These are phyloP conservation scores for Nebria salina DNA, from an alignment of 2,888 invertebrate species.

Conservation along the genomic window DNA sequence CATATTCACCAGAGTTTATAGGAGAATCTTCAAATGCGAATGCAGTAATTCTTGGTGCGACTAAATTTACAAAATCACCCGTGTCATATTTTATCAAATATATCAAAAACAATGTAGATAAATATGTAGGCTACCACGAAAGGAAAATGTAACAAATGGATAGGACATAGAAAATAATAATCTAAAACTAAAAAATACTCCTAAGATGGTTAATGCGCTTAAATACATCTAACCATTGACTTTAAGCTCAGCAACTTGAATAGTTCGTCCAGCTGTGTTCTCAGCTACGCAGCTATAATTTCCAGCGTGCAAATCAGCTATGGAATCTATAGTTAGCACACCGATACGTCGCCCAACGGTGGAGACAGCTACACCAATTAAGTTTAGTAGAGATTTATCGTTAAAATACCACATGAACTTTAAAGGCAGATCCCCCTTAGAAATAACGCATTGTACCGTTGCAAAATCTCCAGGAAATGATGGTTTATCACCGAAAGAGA, in stretches of 20 bases:
- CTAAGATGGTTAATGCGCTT: neutral
- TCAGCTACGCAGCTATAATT: constrained; percentile 73
- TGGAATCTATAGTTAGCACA: constrained; percentile 62
- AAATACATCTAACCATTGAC: constrained; percentile 63
- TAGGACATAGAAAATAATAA: no score
- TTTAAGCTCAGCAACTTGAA: constrained; percentile 64
- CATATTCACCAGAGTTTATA: constrained; percentile 60
- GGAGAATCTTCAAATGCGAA: constrained; percentile 81
- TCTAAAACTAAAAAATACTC: neutral
- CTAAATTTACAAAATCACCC: constrained; percentile 54
- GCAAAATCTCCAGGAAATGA: constrained; percentile 73
- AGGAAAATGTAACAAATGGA: no score
- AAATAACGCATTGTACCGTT: constrained; percentile 73
- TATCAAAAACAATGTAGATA: no score
- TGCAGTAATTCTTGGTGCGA: constrained; percentile 81
- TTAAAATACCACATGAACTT: constrained; percentile 77
- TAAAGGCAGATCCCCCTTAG: constrained; percentile 77
- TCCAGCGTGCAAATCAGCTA: constrained; percentile 72
- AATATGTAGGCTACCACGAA: no score
- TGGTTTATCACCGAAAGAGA: constrained; percentile 67
- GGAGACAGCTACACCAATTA: constrained; percentile 57
- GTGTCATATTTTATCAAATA: neutral
- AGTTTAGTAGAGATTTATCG: constrained; percentile 69
- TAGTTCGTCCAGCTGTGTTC: constrained; percentile 67
- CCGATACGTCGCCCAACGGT: constrained; percentile 67